Base-by-base conservation (phyloP, 2,113 vertebrate species). In the Xiphorhynchus elegans region DNA sequence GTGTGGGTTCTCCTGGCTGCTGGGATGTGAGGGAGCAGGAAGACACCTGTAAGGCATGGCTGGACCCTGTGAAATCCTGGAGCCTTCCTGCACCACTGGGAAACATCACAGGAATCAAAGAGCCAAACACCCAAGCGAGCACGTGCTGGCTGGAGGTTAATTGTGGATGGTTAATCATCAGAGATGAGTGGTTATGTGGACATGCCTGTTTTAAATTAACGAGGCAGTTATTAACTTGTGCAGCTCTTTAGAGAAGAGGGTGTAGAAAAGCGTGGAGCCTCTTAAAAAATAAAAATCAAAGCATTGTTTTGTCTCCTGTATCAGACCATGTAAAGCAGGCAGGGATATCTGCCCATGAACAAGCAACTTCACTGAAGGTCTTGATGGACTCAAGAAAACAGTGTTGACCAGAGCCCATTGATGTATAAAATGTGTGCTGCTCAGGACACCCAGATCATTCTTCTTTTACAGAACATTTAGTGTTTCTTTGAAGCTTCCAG, bases 111-210 rank as follows among this genome's bases (percentile, higher is more conserved):
- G 75, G 72, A 96, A 81, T 26, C 77, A 88, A 95, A 86, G 53
- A 92, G 50, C 23, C 87, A 81, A 79, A 69, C 4, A 10, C 49
- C 56, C 85, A 90, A 90, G 47, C 6, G 12, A 90, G 69, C 4
- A 18, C 25, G 2, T 21, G 6, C n/a, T 84, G 66, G 35, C 70
- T 72, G 28, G 69, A 96, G 93, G 89, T 95, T 96, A 98, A 97
- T 94, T 95, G 93, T 19, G 29, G 83, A 37, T 37, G 37, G 37
- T 37, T 37, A 37, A 37, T 85, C 28, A 9, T 96, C 96, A 97
- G 89, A 96, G 91, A 93, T 89, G 93, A 97, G 70, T 70, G 84
- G 79, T 96, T 96, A 91, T 79, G n/a, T 21, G 90, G 87, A 95
- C 59, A 64, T 67, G 25, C 56, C 83, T 7, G 1, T 86, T 97